Evolutionary conservation across 2,797 vertebrate species (phyloP).

Genomic region (Xiphorhynchus erythropygius): DNA sequence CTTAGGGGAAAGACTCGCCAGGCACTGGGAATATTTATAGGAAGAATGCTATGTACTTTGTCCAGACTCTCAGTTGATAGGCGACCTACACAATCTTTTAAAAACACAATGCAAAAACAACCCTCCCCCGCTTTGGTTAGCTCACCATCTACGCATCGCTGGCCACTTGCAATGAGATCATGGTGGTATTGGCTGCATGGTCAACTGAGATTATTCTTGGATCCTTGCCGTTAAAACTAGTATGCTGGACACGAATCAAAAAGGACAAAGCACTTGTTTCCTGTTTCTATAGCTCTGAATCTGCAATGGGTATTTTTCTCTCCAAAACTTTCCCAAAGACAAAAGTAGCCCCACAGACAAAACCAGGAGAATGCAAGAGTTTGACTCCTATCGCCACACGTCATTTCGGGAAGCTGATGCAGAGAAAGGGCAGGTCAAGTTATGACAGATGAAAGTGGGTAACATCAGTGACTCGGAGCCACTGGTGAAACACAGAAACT

Average conservation of each 20-base stretch:
- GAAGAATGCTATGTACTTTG: background rate
- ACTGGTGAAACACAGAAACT: background rate
- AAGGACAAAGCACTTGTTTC: constrained; percentile 48
- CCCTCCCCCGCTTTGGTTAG: background rate
- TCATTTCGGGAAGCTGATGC: background rate
- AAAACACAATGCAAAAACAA: background rate
- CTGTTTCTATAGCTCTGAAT: constrained; percentile 20
- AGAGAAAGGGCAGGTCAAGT: background rate
- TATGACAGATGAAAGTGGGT: background rate
- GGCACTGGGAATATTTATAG: background rate
- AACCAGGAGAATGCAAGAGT: background rate
- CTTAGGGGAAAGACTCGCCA: background rate
- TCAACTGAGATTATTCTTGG: constrained; percentile 54
- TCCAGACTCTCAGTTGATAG: background rate
- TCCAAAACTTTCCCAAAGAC: background rate
- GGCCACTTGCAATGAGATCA: constrained; percentile 35
- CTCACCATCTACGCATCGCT: background rate
- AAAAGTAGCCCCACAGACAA: background rate
- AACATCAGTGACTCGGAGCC: background rate
- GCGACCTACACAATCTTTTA: background rate
- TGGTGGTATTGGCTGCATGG: background rate
- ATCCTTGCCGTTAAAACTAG: constrained; percentile 11
- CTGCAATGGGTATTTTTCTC: background rate
- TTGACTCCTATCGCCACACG: accelerated
- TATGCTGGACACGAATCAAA: constrained; percentile 26